Conservation (phyloP, 2,113 vertebrate species). For the Agapornis roseicollis region DNA sequence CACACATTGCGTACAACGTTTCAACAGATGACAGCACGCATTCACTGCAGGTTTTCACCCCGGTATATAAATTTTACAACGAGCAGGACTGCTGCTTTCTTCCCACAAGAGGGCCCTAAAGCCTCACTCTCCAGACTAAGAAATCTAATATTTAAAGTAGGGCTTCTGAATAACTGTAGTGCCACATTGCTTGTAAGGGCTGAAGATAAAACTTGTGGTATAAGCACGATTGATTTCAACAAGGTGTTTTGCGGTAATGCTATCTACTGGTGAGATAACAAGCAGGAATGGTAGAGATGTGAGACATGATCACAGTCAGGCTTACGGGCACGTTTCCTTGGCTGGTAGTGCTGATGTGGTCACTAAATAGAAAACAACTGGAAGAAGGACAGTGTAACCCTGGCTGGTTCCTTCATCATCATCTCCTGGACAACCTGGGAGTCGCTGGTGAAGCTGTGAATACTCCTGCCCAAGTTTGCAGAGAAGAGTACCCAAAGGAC, state of each 20-base stretch:
- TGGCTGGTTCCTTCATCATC: not conserved
- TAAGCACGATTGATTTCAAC: not conserved
- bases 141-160: fast-evolving
- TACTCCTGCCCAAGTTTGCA: not conserved
- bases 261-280: not conserved
- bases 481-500: not conserved
- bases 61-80: fast-evolving
- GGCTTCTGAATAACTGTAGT: fast-evolving
- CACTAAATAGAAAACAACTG: not conserved
- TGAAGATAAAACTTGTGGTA: not conserved
- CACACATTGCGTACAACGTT: fast-evolving
- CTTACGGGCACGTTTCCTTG: fast-evolving
- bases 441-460: not conserved
- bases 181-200: not conserved
- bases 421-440: not conserved
- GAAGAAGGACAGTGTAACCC: not conserved
- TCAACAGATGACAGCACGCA: fast-evolving
- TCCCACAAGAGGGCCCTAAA: slow-evolving; percentile 51
- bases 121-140: not conserved
- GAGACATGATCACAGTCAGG: not conserved
- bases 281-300: not conserved
- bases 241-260: not conserved
- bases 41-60: fast-evolving
- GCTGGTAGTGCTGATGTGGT: not conserved
- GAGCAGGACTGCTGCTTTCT: not conserved